A percentile compares a stretch with the other conserved stretches of the same genome.
phyloP scores from a whole-genome alignment of 2,113 vertebrate species.

The Catagonus wagneri region DNA sequence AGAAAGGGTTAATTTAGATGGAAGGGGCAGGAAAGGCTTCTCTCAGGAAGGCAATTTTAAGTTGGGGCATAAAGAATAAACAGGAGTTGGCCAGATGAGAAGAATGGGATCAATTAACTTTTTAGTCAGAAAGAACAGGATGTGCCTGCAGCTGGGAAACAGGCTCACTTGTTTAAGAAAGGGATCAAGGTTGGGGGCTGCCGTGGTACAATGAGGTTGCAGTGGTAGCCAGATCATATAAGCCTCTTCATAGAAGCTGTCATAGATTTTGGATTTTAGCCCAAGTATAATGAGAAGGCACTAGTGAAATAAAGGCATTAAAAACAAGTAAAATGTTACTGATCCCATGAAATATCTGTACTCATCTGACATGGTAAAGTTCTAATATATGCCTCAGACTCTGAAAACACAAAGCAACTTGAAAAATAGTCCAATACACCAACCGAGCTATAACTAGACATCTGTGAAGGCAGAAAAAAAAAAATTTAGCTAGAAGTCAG shows the following conservation, averaged over 20 bases:
- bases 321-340: background rate
- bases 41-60: background rate
- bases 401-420: background rate
- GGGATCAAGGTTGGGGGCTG: background rate
- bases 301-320: background rate
- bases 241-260: background rate
- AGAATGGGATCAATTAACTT: background rate
- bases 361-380: background rate
- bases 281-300: background rate
- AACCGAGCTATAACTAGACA: background rate
- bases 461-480: background rate
- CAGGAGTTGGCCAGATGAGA: background rate
- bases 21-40: background rate
- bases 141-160: background rate
- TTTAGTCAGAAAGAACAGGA: background rate
- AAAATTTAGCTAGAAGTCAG: background rate
- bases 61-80: background rate
- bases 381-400: background rate
- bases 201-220: background rate
- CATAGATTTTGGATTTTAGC: background rate
- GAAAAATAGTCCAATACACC: background rate
- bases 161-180: background rate
- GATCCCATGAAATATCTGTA: background rate
- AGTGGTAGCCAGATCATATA: background rate
- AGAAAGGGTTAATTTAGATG: background rate